Conservation (phyloP, 2,888 invertebrate species). For the Andrena bicolor region DNA sequence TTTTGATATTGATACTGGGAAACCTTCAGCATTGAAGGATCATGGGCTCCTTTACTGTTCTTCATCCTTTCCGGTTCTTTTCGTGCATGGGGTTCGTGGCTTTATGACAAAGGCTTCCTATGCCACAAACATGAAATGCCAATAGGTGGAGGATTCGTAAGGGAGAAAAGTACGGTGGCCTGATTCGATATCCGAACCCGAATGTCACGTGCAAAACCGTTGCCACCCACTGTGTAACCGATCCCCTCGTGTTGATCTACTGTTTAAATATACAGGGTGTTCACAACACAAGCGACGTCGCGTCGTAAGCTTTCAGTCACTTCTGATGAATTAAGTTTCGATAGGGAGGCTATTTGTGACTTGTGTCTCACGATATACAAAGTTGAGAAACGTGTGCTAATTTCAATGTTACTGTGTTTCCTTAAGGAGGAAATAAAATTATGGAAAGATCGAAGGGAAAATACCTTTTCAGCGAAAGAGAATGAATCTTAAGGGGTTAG, state of each 20-base stretch:
- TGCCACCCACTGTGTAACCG: not conserved
- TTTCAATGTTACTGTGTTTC: too few relatives aligned
- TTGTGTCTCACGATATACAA: too few relatives aligned
- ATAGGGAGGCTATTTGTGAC: too few relatives aligned
- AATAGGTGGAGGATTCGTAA: conserved; percentile 11
- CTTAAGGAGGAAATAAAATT: too few relatives aligned
- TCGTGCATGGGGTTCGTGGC: not conserved
- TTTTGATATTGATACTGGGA: too few relatives aligned
- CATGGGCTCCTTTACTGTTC: not conserved
- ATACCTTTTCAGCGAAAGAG: too few relatives aligned
- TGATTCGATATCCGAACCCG: conserved; percentile 7
- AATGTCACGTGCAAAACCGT: conserved; percentile 22
- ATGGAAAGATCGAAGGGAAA: too few relatives aligned
- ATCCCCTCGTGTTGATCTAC: not conserved
- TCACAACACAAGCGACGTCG: not conserved
- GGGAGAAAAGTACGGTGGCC: conserved; percentile 20
- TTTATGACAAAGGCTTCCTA: not conserved
- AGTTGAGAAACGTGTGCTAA: too few relatives aligned
- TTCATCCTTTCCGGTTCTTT: not conserved
- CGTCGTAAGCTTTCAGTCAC: too few relatives aligned
- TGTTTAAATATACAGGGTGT: not conserved
- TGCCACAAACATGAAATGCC: conserved; percentile 5
- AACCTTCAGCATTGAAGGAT: too few relatives aligned
- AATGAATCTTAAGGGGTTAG: too few relatives aligned
- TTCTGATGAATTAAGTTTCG: not conserved